phyloP scores from a whole-genome alignment of 1,140 invertebrate genomes.

The Maniola jurtina region DNA sequence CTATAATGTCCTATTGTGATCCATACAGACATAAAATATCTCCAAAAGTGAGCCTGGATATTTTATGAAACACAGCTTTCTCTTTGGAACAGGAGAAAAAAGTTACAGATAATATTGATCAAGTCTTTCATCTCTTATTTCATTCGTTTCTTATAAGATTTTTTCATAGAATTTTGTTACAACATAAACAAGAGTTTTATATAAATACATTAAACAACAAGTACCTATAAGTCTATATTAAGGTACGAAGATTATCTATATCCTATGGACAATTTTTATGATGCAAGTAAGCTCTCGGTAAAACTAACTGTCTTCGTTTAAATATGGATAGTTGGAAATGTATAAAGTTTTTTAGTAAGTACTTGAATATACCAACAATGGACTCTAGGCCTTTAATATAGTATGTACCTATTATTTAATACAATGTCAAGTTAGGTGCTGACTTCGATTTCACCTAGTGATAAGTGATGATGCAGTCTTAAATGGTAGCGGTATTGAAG shows the following conservation, averaged over 20 bases:
- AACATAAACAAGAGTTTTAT: conserved; percentile 6
- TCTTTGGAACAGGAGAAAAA: conserved; percentile 11
- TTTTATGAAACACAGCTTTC: background rate
- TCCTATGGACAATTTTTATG: conserved; percentile 33
- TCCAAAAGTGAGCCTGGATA: background rate
- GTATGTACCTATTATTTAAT: no score
- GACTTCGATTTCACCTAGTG: no score
- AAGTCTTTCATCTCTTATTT: conserved; percentile 65
- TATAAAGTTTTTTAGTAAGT: no score
- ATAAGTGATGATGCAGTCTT: no score
- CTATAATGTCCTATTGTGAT: no score
- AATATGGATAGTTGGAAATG: no score
- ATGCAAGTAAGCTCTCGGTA: conserved; percentile 16
- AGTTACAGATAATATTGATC: conserved; percentile 43
- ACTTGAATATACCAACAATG: no score
- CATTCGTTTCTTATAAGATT: conserved; percentile 15
- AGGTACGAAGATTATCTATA: conserved; percentile 22
- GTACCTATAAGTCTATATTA: conserved; percentile 16
- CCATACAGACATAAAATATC: no score
- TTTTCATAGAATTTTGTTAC: conserved; percentile 18
- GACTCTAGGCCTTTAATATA: no score
- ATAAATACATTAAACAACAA: conserved; percentile 10
- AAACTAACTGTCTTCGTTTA: background rate
- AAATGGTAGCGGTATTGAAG: no score
- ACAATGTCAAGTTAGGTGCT: no score